Base-by-base conservation (phyloP, 2,797 vertebrate species). In the Leptoclinus maculatus region DNA sequence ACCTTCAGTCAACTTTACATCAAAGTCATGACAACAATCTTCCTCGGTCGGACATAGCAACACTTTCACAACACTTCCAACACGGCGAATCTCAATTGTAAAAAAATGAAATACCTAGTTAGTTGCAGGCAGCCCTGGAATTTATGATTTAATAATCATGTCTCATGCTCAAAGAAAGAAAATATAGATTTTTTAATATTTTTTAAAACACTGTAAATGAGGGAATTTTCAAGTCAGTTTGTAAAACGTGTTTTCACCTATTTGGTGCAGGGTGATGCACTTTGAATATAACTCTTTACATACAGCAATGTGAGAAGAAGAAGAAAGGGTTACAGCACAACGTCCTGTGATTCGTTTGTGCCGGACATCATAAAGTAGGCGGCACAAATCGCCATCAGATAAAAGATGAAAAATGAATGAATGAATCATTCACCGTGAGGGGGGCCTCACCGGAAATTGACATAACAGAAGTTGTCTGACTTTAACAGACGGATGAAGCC, bases 391-490 rank as follows among this genome's bases (percentile, higher is more conserved):
- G 29, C 56, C 66, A 57, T 75, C 47, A 68, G 32, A 68, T 74
- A 65, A 78, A 84, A 68, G 53, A 70, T 74, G 17, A 62, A 68
- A 57, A 58, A 64, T 13, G 36, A 38, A 82, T 72, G 70, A 38
- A 62, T 75, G 47, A 32, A 25, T 45, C n/a, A 76, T 58, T 76
- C 59, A 57, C 38, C 53, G 45, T 43, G 27, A 80, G 57, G 29
- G 39, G 53, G 39, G 38, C 29, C 29, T 32, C 29, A 38, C 9
- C 8, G 9, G 10, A 38, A 3, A 11, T 12, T 12, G 10, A 38
- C 10, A 3, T 36, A 23, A 41, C 1, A 23, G 34, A 36, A 12
- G 49, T 25, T 36, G 32, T 45, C 43, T 7, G 43, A 8, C 19
- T 21, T 21, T 10, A 49, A n/a, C 19, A n/a, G 47, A n/a, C 21